Conservation (phyloP, 1,140 invertebrate genomes). For the Drosophila repleta region DNA sequence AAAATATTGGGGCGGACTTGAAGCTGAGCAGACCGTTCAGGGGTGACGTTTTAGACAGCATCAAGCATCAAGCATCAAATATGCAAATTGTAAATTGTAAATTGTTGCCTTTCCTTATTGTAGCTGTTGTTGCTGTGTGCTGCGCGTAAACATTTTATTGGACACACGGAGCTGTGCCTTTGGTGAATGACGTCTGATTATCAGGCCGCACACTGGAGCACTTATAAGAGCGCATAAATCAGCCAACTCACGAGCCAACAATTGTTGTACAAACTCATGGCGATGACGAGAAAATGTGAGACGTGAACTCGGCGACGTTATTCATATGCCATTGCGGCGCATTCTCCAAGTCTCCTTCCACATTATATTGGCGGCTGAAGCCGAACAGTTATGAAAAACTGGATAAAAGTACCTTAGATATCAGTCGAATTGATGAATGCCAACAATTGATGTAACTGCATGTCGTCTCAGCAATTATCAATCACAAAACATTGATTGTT, state of each 20-base stretch:
- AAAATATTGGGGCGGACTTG: slow-evolving; percentile 51
- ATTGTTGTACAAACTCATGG: slow-evolving; percentile 66
- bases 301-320: not conserved
- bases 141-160: slow-evolving; percentile 53
- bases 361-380: no score
- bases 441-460: no score
- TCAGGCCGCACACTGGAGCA: slow-evolving; percentile 45
- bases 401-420: no score
- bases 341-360: not conserved
- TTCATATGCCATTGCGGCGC: no score
- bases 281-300: slow-evolving; percentile 6
- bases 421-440: no score
- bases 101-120: slow-evolving; percentile 28
- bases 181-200: slow-evolving; percentile 43
- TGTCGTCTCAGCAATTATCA: no score
- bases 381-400: no score
- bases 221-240: slow-evolving; percentile 71
- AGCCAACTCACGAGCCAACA: slow-evolving; percentile 72
- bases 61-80: slow-evolving; percentile 70
- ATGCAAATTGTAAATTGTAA: slow-evolving; percentile 44
- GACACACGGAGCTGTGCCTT: slow-evolving; percentile 43
- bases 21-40: not conserved
- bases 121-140: slow-evolving; percentile 30
- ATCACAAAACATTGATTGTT: no score
- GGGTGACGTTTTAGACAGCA: slow-evolving; percentile 47